Conservation (phyloP, 2,888 invertebrate species). For the Belgica antarctica region DNA sequence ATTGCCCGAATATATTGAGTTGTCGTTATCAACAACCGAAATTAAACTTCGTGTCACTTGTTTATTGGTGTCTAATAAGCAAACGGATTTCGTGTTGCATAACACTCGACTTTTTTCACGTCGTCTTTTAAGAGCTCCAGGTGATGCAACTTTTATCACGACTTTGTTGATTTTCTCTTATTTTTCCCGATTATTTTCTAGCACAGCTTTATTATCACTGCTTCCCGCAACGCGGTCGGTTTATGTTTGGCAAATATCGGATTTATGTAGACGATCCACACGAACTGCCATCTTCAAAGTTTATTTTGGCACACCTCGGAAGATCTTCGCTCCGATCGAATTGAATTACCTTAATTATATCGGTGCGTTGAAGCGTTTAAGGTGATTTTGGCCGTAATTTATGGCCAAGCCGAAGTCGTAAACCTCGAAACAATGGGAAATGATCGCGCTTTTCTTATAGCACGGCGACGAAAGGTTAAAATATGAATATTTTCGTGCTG, state of each 20-base stretch:
- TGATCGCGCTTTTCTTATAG: too few species aligned
- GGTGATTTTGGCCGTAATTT: not conserved
- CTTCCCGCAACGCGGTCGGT: not conserved
- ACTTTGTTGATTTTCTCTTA: not conserved
- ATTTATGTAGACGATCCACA: not conserved
- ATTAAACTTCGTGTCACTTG: not conserved
- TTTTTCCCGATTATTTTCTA: too few species aligned
- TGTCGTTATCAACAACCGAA: conserved; percentile 38
- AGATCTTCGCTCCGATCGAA: not conserved
- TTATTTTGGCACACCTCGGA: not conserved
- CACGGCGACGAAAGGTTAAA: not conserved
- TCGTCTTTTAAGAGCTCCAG: not conserved
- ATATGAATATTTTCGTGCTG: conserved; percentile 4
- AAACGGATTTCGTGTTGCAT: not conserved
- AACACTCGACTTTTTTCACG: not conserved
- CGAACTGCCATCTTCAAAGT: not conserved
- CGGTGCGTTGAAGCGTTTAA: not conserved
- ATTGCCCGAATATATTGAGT: too few species aligned
- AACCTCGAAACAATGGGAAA: too few species aligned
- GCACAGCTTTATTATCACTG: not conserved
- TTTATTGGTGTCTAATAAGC: not conserved
- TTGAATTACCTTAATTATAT: not conserved
- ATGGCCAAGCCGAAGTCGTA: too few species aligned
- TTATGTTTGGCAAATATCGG: not conserved
- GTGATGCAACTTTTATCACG: not conserved